Conservation (phyloP, 2,113 vertebrate genomes). For the Nyctereutes procyonoides region DNA sequence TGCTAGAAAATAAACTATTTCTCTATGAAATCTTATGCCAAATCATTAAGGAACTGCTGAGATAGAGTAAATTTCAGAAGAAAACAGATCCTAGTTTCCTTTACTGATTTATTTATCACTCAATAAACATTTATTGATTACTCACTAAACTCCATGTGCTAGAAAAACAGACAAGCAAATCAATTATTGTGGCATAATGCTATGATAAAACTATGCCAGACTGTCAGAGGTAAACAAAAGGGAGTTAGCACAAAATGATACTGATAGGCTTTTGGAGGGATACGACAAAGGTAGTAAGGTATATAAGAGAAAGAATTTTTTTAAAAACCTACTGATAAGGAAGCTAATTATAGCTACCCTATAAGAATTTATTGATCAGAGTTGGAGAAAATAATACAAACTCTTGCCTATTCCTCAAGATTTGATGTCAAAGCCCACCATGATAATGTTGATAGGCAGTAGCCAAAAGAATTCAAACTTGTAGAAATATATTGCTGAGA, state of each 20-base stretch:
- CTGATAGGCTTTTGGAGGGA: not conserved
- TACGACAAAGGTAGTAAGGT: not conserved
- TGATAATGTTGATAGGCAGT: not conserved
- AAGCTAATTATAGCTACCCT: not conserved
- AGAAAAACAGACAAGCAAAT: constrained; percentile 48
- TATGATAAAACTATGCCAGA: not conserved
- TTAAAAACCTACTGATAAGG: not conserved
- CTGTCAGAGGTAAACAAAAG: constrained; percentile 29
- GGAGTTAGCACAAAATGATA: not conserved
- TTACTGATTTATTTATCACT: constrained; percentile 60
- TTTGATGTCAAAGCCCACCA: constrained; percentile 22
- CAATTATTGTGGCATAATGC: not conserved
- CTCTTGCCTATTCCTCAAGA: not conserved
- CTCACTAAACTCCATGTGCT: constrained; percentile 48
- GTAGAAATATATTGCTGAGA: not conserved
- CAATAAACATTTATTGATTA: constrained; percentile 41
- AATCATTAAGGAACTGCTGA: constrained; percentile 38
- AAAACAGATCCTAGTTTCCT: constrained; percentile 46
- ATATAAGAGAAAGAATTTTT: not conserved
- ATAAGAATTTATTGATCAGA: not conserved
- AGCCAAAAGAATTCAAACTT: constrained; percentile 17
- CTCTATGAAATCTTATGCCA: constrained; percentile 1
- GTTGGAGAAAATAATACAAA: not conserved
- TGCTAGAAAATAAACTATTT: constrained; percentile 31
- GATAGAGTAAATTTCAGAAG: not conserved